Conservation (phyloP, 1,140 invertebrate species). For the Coenobita brevimanus region DNA sequence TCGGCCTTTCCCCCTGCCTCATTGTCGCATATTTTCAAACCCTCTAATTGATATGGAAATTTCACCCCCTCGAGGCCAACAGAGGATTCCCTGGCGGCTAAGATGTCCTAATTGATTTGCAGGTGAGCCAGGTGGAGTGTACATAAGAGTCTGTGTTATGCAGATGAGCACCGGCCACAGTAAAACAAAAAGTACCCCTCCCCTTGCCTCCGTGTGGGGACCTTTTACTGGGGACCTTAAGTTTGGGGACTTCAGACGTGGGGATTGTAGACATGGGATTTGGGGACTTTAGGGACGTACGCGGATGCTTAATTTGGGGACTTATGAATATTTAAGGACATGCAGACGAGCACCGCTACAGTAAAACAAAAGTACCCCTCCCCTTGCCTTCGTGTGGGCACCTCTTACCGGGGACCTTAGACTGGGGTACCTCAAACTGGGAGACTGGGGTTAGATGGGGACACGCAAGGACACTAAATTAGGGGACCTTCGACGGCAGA, state of each 20-base stretch:
- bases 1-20: background rate
- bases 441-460: no score
- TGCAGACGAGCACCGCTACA: no score
- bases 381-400: no score
- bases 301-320: no score
- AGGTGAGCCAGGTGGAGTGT: constrained; percentile 24
- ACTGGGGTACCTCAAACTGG: background rate
- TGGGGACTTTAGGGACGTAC: no score
- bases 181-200: constrained; percentile 52
- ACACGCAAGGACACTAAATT: no score
- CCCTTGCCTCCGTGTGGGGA: constrained; percentile 2
- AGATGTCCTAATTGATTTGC: constrained; percentile 54
- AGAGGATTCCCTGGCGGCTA: constrained; percentile 7
- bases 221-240: background rate
- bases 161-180: constrained; percentile 33
- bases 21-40: background rate
- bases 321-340: no score
- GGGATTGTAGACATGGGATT: no score
- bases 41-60: constrained; percentile 42
- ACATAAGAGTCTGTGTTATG: constrained; percentile 49
- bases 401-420: no score
- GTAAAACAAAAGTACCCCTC: no score
- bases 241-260: background rate
- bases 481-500: no score
- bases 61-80: background rate